A percentile compares a stretch with the other conserved stretches of the same genome.
Evolutionary conservation across 2,797 vertebrate species (phyloP).

Genomic region (Arctocebus calabarensis): DNA sequence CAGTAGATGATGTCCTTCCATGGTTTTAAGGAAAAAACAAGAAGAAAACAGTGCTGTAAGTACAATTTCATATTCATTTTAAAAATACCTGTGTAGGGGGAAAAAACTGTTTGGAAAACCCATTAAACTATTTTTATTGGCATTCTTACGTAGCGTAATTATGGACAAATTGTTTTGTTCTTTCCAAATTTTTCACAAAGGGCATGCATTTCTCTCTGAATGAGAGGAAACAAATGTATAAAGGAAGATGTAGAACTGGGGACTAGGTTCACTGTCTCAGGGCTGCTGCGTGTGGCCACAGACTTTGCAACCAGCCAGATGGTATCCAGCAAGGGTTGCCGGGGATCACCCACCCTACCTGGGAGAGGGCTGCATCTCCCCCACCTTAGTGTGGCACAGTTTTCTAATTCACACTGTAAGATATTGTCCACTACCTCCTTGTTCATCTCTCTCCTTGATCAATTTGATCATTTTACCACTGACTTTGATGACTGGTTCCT

Average conservation of each 20-base stretch:
- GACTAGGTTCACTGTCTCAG: neutral
- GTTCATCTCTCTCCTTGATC: neutral
- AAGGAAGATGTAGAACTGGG: neutral
- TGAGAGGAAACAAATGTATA: neutral
- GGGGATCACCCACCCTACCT: neutral
- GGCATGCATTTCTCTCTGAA: neutral
- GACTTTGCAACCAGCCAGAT: neutral
- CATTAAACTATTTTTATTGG: neutral
- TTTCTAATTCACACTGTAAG: neutral
- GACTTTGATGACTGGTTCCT: neutral
- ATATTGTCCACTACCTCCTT: neutral
- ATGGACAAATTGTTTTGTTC: neutral
- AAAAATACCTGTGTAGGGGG: neutral
- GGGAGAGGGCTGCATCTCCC: neutral
- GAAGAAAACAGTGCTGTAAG: conserved; percentile 17
- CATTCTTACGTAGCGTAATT: neutral
- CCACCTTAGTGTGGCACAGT: fast-evolving
- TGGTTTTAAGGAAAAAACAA: neutral
- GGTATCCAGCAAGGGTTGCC: neutral
- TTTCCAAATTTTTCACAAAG: conserved; percentile 5
- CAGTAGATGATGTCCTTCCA: conserved; percentile 6
- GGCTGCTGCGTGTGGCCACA: neutral
- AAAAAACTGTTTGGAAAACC: neutral
- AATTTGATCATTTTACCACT: neutral
- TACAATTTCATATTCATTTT: conserved; percentile 24